A percentile compares a stretch with the other conserved stretches of the same genome.
phyloP scores from a whole-genome alignment of 1,140 invertebrate genomes.

The Cyrtorhinus lividipennis region DNA sequence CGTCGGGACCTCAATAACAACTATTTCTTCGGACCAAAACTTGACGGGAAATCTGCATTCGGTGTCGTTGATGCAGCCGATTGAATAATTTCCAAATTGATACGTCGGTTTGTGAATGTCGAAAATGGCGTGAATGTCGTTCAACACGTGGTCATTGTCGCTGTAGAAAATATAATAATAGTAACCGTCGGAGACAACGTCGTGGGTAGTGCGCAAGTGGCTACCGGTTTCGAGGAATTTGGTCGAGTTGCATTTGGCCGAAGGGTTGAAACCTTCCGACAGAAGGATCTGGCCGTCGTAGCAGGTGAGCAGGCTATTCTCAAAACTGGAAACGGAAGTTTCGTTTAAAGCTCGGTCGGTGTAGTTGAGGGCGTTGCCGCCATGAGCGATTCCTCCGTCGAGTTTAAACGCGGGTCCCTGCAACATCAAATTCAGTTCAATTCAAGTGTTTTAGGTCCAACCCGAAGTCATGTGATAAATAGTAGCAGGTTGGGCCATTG shows the following conservation, averaged over 20 bases:
- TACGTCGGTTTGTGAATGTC: conserved; percentile 70
- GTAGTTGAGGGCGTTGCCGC: conserved; percentile 49
- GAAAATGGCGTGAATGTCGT: conserved; percentile 66
- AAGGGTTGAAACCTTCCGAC: conserved; percentile 48
- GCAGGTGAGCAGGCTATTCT: conserved; percentile 53
- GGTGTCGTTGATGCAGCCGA: conserved; percentile 57
- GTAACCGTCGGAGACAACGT: conserved; percentile 55
- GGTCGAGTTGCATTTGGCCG: conserved; percentile 45
- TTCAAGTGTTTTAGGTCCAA: too few species aligned
- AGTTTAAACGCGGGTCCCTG: conserved; percentile 36
- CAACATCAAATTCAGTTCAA: too few species aligned
- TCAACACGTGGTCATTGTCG: conserved; percentile 60
- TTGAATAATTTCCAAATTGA: conserved; percentile 54
- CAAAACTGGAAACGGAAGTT: conserved; percentile 58
- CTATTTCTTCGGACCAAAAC: conserved; percentile 51
- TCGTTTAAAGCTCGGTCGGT: conserved; percentile 35
- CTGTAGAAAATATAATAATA: conserved; percentile 80
- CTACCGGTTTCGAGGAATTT: conserved; percentile 46
- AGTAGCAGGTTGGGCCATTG: too few species aligned
- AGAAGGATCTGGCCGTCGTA: conserved; percentile 56
- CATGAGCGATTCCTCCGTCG: conserved; percentile 55
- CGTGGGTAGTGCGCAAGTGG: conserved; percentile 45
- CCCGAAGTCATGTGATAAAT: too few species aligned
- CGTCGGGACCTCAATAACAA: conserved; percentile 66
- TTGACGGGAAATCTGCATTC: conserved; percentile 53